Evolutionary conservation across 1,140 invertebrate species (phyloP).

Genomic region (Cherax quadricarinatus): DNA sequence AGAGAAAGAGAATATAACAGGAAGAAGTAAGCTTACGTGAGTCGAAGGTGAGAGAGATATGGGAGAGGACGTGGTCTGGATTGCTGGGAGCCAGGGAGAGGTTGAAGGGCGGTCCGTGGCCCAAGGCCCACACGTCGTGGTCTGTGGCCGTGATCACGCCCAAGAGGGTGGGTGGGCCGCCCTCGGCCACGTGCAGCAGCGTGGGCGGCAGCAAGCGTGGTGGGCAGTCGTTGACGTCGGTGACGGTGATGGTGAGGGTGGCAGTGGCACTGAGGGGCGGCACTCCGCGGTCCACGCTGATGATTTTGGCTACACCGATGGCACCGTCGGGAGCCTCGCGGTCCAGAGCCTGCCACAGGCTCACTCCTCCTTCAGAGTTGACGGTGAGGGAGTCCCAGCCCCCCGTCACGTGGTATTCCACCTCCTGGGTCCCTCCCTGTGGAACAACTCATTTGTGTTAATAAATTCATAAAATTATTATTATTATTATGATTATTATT

Average conservation of each 20-base stretch:
- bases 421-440: conserved; percentile 21
- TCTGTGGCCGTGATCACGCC: conserved; percentile 21
- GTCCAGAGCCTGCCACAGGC: conserved; percentile 20
- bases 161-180: conserved; percentile 7
- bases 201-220: conserved; percentile 27
- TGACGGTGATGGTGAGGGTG: conserved; percentile 43
- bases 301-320: conserved; percentile 11
- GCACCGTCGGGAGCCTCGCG: conserved; percentile 29
- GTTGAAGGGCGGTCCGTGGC: conserved; percentile 34
- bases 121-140: conserved; percentile 34
- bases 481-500: not conserved
- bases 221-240: conserved; percentile 32
- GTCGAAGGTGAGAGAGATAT: conserved; percentile 29
- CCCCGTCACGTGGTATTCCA: conserved; percentile 12
- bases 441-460: not conserved
- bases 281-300: conserved; percentile 21
- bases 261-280: conserved; percentile 31
- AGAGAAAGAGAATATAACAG: too few species aligned
- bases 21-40: not conserved
- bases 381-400: conserved; percentile 23
- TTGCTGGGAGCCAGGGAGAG: conserved; percentile 31
- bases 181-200: conserved; percentile 25
- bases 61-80: conserved; percentile 25
- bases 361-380: not conserved
- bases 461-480: not conserved